Conservation (phyloP, 1,140 invertebrate genomes). For the Papilio aristodemus region DNA sequence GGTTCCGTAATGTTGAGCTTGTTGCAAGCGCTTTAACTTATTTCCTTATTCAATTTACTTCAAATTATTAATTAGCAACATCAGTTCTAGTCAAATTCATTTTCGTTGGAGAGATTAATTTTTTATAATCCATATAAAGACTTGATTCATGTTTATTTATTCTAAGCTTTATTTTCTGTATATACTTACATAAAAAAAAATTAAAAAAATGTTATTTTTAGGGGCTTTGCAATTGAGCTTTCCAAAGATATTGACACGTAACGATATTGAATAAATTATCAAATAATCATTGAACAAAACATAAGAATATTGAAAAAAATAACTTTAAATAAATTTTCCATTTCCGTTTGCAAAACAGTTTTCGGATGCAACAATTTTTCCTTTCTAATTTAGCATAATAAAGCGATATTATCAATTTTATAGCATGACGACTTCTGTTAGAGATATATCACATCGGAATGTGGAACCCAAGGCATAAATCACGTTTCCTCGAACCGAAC, state of each 20-base stretch:
- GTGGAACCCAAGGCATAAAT: conserved; percentile 13
- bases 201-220: too few relatives aligned
- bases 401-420: conserved; percentile 2
- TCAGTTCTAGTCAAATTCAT: too few relatives aligned
- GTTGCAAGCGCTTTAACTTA: not conserved
- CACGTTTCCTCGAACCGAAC: conserved; percentile 30
- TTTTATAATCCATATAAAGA: too few relatives aligned
- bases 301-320: not conserved
- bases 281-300: too few relatives aligned
- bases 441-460: conserved; percentile 21
- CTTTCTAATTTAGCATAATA: conserved; percentile 7
- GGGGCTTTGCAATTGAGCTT: not conserved
- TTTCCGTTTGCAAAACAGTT: conserved; percentile 25
- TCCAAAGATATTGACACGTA: not conserved
- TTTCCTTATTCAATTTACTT: too few relatives aligned
- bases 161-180: too few relatives aligned
- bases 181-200: too few relatives aligned
- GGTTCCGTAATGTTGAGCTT: conserved; percentile 29
- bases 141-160: too few relatives aligned
- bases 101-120: too few relatives aligned
- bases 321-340: not conserved
- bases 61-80: too few relatives aligned
- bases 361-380: not conserved
- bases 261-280: too few relatives aligned
- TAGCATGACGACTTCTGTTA: not conserved